Evolutionary conservation across 2,113 vertebrate genomes (phyloP).

Genomic region (Ochotona princeps): DNA sequence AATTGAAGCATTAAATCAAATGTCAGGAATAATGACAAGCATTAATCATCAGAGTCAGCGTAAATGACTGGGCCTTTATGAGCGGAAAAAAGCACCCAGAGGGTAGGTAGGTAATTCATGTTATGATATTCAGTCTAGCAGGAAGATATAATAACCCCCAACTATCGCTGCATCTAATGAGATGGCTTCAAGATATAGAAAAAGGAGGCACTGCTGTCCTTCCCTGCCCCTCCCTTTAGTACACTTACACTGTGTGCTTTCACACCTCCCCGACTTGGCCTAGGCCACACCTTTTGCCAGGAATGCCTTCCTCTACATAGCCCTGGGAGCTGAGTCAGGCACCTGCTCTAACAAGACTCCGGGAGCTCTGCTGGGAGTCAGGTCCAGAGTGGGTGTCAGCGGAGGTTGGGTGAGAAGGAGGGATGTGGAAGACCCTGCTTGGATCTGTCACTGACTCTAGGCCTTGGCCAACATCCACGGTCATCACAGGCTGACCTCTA

Average conservation of each 20-base stretch:
- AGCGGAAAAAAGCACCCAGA: background rate
- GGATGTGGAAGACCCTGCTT: background rate
- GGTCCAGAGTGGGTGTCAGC: background rate
- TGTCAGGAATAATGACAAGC: background rate
- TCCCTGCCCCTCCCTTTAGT: background rate
- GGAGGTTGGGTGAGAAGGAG: background rate
- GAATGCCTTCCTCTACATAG: background rate
- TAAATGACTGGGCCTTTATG: background rate
- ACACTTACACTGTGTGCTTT: background rate
- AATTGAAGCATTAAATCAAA: background rate
- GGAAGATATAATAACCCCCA: background rate
- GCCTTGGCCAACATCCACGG: too few species aligned
- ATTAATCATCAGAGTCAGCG: background rate
- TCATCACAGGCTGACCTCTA: background rate
- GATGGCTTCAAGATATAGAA: background rate
- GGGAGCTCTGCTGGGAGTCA: background rate
- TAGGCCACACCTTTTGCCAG: background rate
- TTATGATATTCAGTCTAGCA: background rate
- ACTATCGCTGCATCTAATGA: background rate
- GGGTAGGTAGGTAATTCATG: background rate
- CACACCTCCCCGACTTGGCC: background rate
- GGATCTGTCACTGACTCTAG: background rate
- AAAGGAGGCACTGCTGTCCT: background rate
- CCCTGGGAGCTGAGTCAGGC: background rate
- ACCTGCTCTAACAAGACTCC: background rate